Evolutionary conservation across 2,113 vertebrate genomes (phyloP).

Genomic region (Catharus minimus): DNA sequence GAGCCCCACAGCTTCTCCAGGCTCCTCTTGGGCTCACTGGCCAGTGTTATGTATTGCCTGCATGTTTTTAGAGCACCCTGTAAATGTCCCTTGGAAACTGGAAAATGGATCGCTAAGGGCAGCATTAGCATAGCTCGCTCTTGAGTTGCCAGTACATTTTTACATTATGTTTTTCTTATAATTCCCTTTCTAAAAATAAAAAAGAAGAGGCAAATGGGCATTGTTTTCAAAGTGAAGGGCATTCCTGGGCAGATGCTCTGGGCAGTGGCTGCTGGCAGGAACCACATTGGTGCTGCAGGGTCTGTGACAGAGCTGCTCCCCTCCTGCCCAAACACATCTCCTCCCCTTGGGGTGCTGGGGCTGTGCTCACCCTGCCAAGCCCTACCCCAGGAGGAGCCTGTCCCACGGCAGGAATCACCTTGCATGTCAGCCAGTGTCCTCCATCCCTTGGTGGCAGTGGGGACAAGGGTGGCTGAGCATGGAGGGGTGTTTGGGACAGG

Average conservation of each 20-base stretch:
- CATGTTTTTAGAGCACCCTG: not conserved
- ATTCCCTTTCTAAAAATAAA: not conserved
- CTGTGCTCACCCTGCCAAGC: not conserved
- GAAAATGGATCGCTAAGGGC: not conserved
- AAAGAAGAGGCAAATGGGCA: not conserved
- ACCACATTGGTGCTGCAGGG: not conserved
- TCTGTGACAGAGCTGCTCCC: accelerated
- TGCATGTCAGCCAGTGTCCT: not conserved
- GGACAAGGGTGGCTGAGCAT: accelerated
- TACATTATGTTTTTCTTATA: not conserved
- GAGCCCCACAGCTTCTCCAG: not conserved
- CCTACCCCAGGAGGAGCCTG: not conserved
- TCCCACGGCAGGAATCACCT: not conserved
- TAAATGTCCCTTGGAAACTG: not conserved
- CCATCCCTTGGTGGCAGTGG: accelerated
- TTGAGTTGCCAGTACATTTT: accelerated
- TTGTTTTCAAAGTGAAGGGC: not conserved
- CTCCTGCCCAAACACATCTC: not conserved
- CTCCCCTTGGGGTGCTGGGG: not conserved
- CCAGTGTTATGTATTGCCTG: not conserved
- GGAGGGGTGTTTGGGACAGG: not conserved
- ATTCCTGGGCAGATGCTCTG: not conserved
- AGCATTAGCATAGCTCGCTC: not conserved
- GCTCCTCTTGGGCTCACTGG: not conserved
- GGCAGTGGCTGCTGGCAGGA: not conserved